Conservation (phyloP, 2,797 vertebrate genomes). For the Iguana delicatissima region DNA sequence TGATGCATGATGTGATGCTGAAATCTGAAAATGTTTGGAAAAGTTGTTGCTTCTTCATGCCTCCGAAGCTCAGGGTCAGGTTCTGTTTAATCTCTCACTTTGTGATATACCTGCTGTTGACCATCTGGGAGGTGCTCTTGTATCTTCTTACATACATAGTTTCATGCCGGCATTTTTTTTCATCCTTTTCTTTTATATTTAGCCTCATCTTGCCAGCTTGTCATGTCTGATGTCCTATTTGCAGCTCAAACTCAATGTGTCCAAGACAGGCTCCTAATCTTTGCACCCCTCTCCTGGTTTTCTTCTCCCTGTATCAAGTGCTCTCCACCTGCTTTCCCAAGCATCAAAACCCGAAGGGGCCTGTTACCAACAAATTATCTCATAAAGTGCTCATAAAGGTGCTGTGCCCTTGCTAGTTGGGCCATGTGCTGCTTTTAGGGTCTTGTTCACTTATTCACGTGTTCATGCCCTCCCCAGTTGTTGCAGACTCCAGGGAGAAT, state of each 20-base stretch:
- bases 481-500: not conserved
- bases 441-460: not conserved
- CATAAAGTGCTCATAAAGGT: not conserved
- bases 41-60: not conserved
- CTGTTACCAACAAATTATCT: not conserved
- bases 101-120: not conserved
- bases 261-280: not conserved
- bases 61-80: not conserved
- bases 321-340: not conserved
- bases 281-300: not conserved
- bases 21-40: not conserved
- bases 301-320: not conserved
- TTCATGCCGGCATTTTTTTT: not conserved
- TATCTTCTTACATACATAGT: not conserved
- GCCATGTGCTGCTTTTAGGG: not conserved
- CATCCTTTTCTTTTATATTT: not conserved
- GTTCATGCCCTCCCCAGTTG: too few relatives aligned
- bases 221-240: conserved; percentile 25
- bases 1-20: not conserved
- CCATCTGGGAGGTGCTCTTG: not conserved
- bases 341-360: not conserved
- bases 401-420: not conserved
- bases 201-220: conserved; percentile 7
- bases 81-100: not conserved
- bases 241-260: not conserved